Conservation (phyloP, 2,113 vertebrate genomes). For the Microcebus ravelobensis region DNA sequence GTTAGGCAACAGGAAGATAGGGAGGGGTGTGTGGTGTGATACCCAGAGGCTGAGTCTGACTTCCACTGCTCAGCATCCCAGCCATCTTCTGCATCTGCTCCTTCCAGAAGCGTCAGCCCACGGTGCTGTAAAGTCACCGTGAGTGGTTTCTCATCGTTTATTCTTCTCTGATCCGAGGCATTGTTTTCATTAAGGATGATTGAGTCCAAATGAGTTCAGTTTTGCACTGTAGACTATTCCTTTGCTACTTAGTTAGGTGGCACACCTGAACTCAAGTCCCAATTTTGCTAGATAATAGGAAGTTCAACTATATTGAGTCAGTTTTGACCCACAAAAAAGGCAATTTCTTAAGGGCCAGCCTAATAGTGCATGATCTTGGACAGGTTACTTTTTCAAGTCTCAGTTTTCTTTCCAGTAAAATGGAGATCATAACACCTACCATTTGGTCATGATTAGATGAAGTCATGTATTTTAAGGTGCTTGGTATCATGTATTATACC, state of each 20-base stretch:
- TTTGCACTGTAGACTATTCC: background rate
- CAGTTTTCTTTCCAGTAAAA: constrained; percentile 13
- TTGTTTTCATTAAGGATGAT: background rate
- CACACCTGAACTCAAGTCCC: background rate
- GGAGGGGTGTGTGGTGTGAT: background rate
- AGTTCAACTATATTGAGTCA: background rate
- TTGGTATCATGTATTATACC: background rate
- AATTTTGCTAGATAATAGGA: constrained; percentile 9
- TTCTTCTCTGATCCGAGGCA: background rate
- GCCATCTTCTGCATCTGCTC: background rate
- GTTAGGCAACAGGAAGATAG: background rate
- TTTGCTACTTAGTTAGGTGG: background rate
- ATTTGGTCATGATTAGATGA: background rate
- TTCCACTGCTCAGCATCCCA: background rate
- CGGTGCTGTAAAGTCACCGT: background rate
- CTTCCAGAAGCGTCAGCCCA: background rate
- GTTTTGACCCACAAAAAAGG: background rate
- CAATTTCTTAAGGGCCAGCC: background rate
- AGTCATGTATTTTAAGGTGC: background rate
- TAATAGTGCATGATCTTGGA: background rate
- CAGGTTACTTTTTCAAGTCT: background rate
- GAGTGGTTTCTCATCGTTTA: background rate
- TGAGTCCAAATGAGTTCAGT: background rate
- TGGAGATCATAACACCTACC: background rate
- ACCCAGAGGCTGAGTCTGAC: background rate